phyloP scores from a whole-genome alignment of 1,140 invertebrate species.

The Panagrolaimus sp. region DNA sequence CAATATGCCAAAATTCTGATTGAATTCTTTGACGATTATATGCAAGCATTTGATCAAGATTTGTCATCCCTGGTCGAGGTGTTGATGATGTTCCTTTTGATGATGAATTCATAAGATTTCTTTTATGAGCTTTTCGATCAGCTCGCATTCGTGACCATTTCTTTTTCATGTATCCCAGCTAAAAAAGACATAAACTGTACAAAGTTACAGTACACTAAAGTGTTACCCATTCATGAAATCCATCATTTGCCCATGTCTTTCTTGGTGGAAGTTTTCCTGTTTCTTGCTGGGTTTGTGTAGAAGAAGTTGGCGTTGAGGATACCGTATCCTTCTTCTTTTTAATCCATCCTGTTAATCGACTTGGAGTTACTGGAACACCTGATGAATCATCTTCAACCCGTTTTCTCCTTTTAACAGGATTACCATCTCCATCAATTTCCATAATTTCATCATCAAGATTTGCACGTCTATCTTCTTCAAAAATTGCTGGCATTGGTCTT shows the following conservation, averaged over 20 bases:
- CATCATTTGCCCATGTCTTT: constrained; percentile 38
- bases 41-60: constrained; percentile 4
- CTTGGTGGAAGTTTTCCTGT: constrained; percentile 6
- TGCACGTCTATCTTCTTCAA: neutral
- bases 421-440: constrained; percentile 4
- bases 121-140: neutral
- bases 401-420: neutral
- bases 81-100: neutral
- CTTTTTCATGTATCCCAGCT: constrained; percentile 4
- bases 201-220: neutral
- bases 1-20: neutral
- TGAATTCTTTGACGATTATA: neutral
- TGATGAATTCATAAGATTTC: neutral
- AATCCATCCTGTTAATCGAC: neutral
- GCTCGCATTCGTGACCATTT: constrained; percentile 3
- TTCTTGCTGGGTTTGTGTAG: neutral
- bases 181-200: neutral
- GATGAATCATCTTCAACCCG: neutral
- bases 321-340: neutral
- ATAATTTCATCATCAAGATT: neutral
- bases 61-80: neutral
- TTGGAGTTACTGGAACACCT: neutral
- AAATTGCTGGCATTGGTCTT: constrained; percentile 1
- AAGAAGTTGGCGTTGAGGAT: neutral
- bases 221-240: constrained; percentile 32